Conservation (phyloP, 64 coral and sea anemone genomes). For the Stichodactyla mertensii region DNA sequence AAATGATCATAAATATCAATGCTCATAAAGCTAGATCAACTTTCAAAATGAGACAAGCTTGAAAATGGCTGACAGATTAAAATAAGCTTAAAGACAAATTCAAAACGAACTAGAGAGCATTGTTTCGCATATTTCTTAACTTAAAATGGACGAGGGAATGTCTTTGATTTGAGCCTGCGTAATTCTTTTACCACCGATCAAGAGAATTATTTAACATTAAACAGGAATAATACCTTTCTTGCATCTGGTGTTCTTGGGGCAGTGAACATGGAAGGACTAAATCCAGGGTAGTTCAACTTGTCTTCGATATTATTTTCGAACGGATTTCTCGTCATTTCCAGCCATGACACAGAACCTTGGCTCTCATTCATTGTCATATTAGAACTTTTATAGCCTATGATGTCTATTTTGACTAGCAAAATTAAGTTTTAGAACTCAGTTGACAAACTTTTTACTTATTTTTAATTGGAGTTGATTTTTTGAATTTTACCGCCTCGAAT, state of each 20-base stretch:
- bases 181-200: background rate
- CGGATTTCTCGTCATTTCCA: conserved; percentile 88
- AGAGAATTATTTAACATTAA: background rate
- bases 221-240: conserved; percentile 44
- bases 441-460: background rate
- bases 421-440: no score
- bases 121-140: no score
- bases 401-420: background rate
- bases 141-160: no score
- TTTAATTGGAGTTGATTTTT: conserved; percentile 7
- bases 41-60: no score
- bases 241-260: conserved; percentile 73
- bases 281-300: conserved; percentile 71
- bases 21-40: no score
- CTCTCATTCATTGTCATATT: background rate
- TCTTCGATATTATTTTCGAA: conserved; percentile 74
- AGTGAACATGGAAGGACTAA: conserved; percentile 95
- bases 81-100: no score
- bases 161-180: background rate
- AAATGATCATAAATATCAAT: background rate
- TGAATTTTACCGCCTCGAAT: conserved; percentile 53
- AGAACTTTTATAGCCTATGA: background rate
- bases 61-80: no score
- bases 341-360: conserved; percentile 43
- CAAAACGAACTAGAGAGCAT: no score